Evolutionary conservation across 1,140 invertebrate genomes (phyloP).

Genomic region (Drosophila simulans): DNA sequence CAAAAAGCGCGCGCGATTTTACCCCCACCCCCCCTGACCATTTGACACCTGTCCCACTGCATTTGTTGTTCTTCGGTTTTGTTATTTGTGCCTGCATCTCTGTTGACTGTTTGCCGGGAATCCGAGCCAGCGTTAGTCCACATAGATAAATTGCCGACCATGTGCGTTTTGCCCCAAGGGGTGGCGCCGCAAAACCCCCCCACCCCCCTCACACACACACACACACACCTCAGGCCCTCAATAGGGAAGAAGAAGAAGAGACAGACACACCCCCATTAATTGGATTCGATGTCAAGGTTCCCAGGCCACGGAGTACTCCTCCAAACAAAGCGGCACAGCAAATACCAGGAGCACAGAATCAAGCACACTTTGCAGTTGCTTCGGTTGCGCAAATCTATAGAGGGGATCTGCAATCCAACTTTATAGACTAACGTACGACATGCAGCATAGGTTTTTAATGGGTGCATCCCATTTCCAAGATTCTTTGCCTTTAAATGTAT

Average conservation of each 20-base stretch:
- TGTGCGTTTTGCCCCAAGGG: slow-evolving; percentile 24
- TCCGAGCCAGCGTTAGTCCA: slow-evolving; percentile 6
- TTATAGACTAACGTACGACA: no score
- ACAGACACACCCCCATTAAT: slow-evolving; percentile 39
- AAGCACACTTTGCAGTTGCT: neutral
- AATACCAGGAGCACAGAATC: neutral
- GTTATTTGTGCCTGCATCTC: slow-evolving; percentile 12
- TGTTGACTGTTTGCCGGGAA: slow-evolving; percentile 30
- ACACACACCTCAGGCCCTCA: no score
- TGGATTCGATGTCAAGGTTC: slow-evolving; percentile 11
- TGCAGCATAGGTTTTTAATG: no score
- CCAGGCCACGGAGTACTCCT: neutral
- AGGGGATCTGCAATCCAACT: no score
- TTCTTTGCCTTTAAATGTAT: no score
- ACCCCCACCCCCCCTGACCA: slow-evolving; percentile 2
- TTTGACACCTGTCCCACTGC: slow-evolving; percentile 26
- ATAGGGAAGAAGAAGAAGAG: slow-evolving; percentile 13
- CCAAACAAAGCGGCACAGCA: neutral
- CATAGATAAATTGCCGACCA: slow-evolving; percentile 11
- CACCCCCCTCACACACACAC: neutral
- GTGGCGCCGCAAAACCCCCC: slow-evolving; percentile 3
- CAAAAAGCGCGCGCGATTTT: slow-evolving; percentile 42
- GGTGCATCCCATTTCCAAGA: no score
- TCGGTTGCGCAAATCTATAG: neutral
- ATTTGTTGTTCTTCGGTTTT: slow-evolving; percentile 19